Percentiles rank a stretch among this genome's conserved stretches.
These are phyloP conservation scores for Mizuhopecten yessoensis DNA, from an alignment of 1,140 invertebrate species.

Conservation along the genomic window DNA sequence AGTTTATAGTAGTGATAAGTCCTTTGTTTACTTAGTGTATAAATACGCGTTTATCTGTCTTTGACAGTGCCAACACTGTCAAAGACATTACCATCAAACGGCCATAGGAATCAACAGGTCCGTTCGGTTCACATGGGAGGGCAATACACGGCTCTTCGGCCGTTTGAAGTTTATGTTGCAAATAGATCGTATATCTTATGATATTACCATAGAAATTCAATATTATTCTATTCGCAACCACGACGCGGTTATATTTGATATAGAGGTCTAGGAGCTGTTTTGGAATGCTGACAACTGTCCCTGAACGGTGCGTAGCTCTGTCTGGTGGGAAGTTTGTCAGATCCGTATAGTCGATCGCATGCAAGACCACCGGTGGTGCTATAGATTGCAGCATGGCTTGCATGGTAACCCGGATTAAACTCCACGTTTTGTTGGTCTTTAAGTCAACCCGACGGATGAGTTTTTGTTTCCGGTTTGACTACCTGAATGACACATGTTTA, in stretches of 20 bases:
- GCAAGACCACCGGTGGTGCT: neutral
- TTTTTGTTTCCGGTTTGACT: too few relatives aligned
- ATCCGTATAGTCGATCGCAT: neutral
- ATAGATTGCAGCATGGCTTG: neutral
- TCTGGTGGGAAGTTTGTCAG: neutral
- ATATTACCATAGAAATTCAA: neutral
- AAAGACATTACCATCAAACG: neutral
- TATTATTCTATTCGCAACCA: neutral
- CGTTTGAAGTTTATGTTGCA: constrained; percentile 8
- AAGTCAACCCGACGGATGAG: too few relatives aligned
- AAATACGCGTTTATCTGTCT: neutral
- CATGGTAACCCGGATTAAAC: neutral
- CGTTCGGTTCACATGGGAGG: neutral
- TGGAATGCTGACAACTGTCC: neutral
- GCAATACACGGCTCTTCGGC: neutral
- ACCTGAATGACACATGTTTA: too few relatives aligned
- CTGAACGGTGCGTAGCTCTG: neutral
- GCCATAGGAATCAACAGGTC: constrained; percentile 10
- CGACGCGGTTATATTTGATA: neutral
- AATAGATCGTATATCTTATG: neutral
- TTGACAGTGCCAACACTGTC: neutral
- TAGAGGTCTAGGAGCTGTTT: neutral
- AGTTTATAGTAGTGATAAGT: neutral
- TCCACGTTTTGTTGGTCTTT: neutral
- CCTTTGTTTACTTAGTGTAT: neutral